Percentiles rank a stretch among this genome's conserved stretches.
Evolutionary conservation across 2,113 vertebrate species (phyloP).

Genomic region (Salvelinus fontinalis): DNA sequence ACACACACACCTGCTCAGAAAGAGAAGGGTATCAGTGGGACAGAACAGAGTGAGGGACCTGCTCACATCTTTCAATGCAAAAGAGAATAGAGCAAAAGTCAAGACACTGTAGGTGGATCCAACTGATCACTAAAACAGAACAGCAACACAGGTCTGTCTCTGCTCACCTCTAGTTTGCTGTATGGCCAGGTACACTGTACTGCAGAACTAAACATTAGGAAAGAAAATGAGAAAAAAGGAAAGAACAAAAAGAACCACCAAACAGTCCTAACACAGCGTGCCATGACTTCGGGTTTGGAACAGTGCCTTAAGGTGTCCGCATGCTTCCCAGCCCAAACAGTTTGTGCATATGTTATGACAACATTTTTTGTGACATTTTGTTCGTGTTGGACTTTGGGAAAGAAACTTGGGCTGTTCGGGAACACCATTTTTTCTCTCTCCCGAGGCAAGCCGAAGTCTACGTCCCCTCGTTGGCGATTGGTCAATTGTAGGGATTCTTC

Average conservation of each 20-base stretch:
- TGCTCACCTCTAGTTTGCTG: conserved; percentile 94
- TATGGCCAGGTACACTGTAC: conserved; percentile 87
- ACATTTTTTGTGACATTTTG: no score
- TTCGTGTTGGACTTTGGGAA: no score
- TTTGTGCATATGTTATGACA: no score
- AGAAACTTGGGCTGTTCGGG: no score
- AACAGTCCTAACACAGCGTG: conserved; percentile 63
- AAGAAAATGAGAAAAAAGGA: conserved; percentile 21
- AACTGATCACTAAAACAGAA: conserved; percentile 61
- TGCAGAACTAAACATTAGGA: conserved; percentile 70
- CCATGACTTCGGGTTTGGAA: conserved; percentile 46
- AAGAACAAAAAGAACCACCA: conserved; percentile 53
- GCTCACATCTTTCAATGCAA: conserved; percentile 63
- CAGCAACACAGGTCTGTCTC: conserved; percentile 81
- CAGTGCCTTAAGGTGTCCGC: conserved; percentile 32
- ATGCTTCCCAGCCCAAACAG: no score
- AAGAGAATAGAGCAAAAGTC: conserved; percentile 51
- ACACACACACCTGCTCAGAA: conserved; percentile 65
- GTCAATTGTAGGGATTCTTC: no score
- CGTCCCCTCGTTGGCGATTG: no score
- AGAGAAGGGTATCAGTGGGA: conserved; percentile 81
- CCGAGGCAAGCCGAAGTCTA: no score
- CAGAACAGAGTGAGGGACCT: conserved; percentile 59
- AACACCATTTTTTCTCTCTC: no score
- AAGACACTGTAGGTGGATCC: conserved; percentile 56